These are phyloP conservation scores for Plutomurus gul DNA, from an alignment of 1,140 invertebrate species.

Conservation along the genomic window DNA sequence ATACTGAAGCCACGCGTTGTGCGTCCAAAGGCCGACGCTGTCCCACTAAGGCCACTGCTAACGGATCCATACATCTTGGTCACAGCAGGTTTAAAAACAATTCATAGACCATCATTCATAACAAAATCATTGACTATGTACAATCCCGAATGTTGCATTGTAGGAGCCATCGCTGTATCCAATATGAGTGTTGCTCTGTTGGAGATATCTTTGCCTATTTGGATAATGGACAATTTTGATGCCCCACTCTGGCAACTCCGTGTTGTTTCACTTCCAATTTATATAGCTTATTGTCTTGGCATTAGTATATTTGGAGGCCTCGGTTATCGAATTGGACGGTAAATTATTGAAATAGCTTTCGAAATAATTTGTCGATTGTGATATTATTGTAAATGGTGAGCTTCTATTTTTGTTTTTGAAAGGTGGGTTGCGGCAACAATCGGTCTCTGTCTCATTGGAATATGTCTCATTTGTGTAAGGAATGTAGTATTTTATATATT, in stretches of 20 bases:
- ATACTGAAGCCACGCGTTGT: slow-evolving; percentile 92
- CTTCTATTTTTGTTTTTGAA: slow-evolving; percentile 53
- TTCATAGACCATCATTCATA: neutral
- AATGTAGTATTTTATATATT: neutral
- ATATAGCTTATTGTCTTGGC: slow-evolving; percentile 94
- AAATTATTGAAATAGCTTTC: neutral
- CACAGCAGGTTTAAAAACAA: slow-evolving; percentile 63
- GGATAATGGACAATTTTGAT: slow-evolving; percentile 98
- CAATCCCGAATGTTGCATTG: neutral
- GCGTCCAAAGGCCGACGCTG: slow-evolving; percentile 87
- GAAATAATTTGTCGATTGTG: neutral
- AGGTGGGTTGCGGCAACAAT: slow-evolving; percentile 93
- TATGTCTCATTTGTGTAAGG: slow-evolving; percentile 86
- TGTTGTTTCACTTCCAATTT: slow-evolving; percentile 92
- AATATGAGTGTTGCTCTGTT: slow-evolving; percentile 99
- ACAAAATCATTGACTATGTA: no score
- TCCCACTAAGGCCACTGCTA: slow-evolving; percentile 84
- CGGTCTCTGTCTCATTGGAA: slow-evolving; percentile 91
- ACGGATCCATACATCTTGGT: slow-evolving; percentile 93
- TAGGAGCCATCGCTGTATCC: slow-evolving; percentile 95
- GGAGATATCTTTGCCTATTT: slow-evolving; percentile 93
- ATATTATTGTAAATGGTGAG: neutral
- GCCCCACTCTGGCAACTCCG: slow-evolving; percentile 89
- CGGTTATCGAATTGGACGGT: slow-evolving; percentile 93
- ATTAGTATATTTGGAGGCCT: slow-evolving; percentile 98